Percentiles rank a stretch among this genome's conserved stretches.
phyloP scores from a whole-genome alignment of 2,113 vertebrate species.

The Notothenia coriiceps region DNA sequence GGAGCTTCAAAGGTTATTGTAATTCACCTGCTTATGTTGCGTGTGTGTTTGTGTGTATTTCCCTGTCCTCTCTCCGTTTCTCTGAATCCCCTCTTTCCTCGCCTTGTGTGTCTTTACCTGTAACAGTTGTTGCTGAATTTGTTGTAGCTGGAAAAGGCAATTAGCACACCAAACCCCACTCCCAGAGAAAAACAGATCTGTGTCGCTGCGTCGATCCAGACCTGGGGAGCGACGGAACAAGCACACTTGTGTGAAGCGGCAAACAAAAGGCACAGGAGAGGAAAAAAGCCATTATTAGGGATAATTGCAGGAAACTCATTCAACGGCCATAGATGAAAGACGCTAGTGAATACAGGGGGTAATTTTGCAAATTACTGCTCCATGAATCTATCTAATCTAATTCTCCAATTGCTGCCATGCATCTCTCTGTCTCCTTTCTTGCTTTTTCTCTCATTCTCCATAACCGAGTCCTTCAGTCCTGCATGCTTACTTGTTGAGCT shows the following conservation, averaged over 20 bases:
- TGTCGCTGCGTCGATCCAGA: constrained; percentile 89
- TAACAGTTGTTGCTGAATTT: constrained; percentile 92
- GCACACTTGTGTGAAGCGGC: constrained; percentile 82
- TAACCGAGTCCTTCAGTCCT: constrained; percentile 37
- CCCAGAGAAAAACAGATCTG: constrained; percentile 92
- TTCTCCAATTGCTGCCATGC: constrained; percentile 81
- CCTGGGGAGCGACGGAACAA: constrained; percentile 83
- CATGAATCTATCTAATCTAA: constrained; percentile 87
- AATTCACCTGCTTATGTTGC: constrained; percentile 61
- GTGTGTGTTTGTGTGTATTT: constrained; percentile 9
- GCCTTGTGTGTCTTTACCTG: constrained; percentile 76
- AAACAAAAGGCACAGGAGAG: constrained; percentile 80
- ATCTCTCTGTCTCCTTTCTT: constrained; percentile 42
- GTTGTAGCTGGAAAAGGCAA: constrained; percentile 92
- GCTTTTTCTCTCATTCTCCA: constrained; percentile 40
- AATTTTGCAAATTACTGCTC: constrained; percentile 87
- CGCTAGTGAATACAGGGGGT: constrained; percentile 85
- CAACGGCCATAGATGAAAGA: constrained; percentile 87
- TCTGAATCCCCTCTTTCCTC: constrained; percentile 12
- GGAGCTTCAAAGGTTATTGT: constrained; percentile 79
- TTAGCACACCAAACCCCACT: constrained; percentile 91
- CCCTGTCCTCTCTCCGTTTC: constrained; percentile 2
- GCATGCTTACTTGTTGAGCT: constrained; percentile 35
- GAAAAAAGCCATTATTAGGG: constrained; percentile 87
- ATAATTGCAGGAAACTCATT: constrained; percentile 88